These are phyloP conservation scores for Diabrotica balteata DNA, from an alignment of 2,888 invertebrate species.

Conservation along the genomic window DNA sequence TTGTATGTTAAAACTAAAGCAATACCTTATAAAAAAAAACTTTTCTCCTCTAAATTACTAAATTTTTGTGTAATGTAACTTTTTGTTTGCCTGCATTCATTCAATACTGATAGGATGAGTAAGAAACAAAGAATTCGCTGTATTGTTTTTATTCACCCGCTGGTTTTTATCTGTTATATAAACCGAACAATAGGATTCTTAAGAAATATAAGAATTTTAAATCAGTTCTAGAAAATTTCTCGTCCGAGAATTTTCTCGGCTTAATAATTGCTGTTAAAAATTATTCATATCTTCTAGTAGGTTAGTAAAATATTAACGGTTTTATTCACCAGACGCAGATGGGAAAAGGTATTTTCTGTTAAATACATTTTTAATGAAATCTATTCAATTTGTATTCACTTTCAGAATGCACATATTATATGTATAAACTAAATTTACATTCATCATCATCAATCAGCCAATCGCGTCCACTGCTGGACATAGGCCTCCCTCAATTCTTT, in stretches of 20 bases:
- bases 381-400: too few species aligned
- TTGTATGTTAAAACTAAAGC: too few species aligned
- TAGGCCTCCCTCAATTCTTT: too few species aligned
- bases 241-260: conserved; percentile 1
- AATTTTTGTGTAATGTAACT: neutral
- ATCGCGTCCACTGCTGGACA: too few species aligned
- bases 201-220: conserved; percentile 5
- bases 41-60: too few species aligned
- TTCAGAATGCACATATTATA: too few species aligned
- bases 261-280: neutral
- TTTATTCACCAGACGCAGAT: neutral
- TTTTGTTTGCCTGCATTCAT: neutral
- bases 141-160: neutral
- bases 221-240: conserved; percentile 3
- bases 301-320: neutral
- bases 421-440: too few species aligned
- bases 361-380: too few species aligned
- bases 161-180: neutral
- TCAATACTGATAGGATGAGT: neutral
- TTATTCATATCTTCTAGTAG: neutral
- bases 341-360: too few species aligned
- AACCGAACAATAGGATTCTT: conserved; percentile 5
- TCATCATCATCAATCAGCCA: too few species aligned
- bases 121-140: neutral
- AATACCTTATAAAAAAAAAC: too few species aligned